Evolutionary conservation across 2,797 vertebrate genomes (phyloP), one percentile per base, ranked within the genome.

Genomic region (Falco cherrug): DNA sequence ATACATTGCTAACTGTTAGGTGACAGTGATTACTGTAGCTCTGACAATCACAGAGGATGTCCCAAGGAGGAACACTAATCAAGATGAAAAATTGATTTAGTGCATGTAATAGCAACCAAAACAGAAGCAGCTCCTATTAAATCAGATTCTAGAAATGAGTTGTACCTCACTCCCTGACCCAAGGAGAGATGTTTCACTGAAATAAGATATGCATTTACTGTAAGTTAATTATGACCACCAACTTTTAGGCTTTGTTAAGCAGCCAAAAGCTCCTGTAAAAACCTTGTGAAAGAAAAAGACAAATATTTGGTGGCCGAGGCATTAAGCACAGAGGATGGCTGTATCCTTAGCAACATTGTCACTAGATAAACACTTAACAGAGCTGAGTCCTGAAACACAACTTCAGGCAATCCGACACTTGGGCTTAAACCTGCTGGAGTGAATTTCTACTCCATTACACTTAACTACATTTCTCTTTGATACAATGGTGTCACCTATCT

Each of bases 381-480:
- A 61, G 24, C 69, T 3, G 18, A 89, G 39, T 84, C 70, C 50
- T 84, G 79, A 77, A 93, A 68, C 45, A 54, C 63, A 78, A 84
- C 63, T 86, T 79, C 87, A 95, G 69, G 91, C 60, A 84, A 75
- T 87, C 87, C 93, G 92, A 75, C 76, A 90, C 78, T 89, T 84
- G 51, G 71, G 50, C 37, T 95, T 89, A 89, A 88, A 87, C 79
- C 57, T 84, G 39, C 61, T 88, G 87, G 56, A 96, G 59, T 54
- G 77, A 94, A 76, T 95, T 94, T 96, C 80, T 63, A 60, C 82
- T 94, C 89, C 79, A 74, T 83, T 93, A 59, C 73, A 50, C 76
- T 76, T 75, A 51, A 86, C 65, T 48, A 17, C 71, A 79, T 91
- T 95, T 94, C 61, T 59, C 60, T 74, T 82, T 76, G 48, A 56